Conservation (phyloP, 53 echinoderm and acorn worm genomes). For the Apostichopus leukothele region DNA sequence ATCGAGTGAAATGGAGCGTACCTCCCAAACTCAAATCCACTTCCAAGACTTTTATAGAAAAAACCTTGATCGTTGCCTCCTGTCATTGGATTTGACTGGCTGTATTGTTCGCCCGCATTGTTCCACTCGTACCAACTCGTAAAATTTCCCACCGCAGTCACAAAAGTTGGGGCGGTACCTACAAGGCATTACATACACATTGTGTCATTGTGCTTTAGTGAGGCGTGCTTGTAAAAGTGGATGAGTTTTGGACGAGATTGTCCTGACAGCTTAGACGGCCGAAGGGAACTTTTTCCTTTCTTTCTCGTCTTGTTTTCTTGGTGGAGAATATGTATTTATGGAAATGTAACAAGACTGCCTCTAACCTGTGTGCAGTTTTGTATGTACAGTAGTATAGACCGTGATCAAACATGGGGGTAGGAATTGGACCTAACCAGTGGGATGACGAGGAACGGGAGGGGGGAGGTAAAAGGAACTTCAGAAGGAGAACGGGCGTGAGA, state of each 20-base stretch:
- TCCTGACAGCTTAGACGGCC: not conserved
- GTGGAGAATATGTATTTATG: too few species aligned
- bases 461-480: too few species aligned
- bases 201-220: not conserved
- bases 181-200: not conserved
- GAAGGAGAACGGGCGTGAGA: too few species aligned
- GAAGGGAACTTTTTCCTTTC: too few species aligned
- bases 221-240: not conserved
- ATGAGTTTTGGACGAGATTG: not conserved
- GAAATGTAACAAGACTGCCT: too few species aligned
- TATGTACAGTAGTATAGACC: too few species aligned
- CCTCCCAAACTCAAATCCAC: not conserved
- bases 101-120: not conserved
- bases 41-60: not conserved
- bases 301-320: too few species aligned
- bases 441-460: too few species aligned
- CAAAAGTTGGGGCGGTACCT: not conserved
- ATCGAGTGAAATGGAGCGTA: not conserved
- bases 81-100: not conserved
- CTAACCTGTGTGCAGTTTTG: too few species aligned
- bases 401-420: too few species aligned
- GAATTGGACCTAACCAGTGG: too few species aligned
- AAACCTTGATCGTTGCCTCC: not conserved
- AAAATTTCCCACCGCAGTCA: slow-evolving; percentile 5
- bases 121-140: not conserved